Base-by-base conservation (phyloP, 2,113 vertebrate genomes). In the Datnioides undecimradiatus region DNA sequence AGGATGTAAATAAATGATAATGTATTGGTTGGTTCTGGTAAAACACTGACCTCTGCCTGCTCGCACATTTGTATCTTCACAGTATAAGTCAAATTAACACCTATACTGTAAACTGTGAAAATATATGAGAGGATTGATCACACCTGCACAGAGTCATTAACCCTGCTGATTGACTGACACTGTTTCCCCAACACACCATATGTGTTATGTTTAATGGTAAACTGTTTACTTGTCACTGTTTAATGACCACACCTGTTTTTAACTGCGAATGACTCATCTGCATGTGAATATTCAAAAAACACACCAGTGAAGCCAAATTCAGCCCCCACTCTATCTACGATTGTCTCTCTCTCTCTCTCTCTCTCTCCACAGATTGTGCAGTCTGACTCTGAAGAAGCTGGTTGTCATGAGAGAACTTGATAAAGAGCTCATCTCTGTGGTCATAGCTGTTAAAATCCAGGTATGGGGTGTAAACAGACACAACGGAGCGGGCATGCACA, bases 401-500 rank as follows among this genome's bases (percentile, higher is more conserved):
- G 95, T 98, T 1, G 97, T 99, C 69, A 92, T 97, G 92, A 96
- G 94, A 89, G 97, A 98, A 73, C 93, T 99, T 70, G 98, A 99
- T 87, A 99, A 99, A 70, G 98, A 97, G 90, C 96, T 97, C 73
- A 96, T 97, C 84, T 98, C 97, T 5, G 97, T 97, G 83, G 97
- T 99, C 88, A 97, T 99, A 1, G 97, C 98, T 0, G 98, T 99
- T 55, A 99, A 99, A 93, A 98, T 99, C 93, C 98, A 99, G 96
- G 98, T 97, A 92, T 9, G 46, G 10, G 11, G 19, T 4, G 12
- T 13, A n/a, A 8, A 45, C 10, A 17, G 8, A 48, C 54, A 33
- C 45, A 41, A 17, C 58, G 16, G 19, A 54, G 31, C 16, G 1
- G 48, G 4, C 31, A 13, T 1, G 52, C 21, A 8, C 34, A 46